These are phyloP conservation scores for Oxytorus armatus DNA, from an alignment of 2,888 invertebrate species.

Conservation along the genomic window DNA sequence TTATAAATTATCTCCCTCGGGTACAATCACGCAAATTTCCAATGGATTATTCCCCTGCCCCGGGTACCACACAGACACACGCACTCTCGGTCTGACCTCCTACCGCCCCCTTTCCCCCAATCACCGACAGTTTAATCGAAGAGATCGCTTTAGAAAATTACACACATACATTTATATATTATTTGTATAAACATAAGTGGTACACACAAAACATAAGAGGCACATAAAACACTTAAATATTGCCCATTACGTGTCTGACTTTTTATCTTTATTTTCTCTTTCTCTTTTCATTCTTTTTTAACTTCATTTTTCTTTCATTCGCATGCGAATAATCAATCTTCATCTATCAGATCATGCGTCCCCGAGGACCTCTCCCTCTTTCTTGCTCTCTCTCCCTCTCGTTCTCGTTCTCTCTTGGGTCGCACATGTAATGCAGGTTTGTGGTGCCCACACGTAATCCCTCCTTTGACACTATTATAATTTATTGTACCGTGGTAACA, in stretches of 20 bases:
- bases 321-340: conserved; percentile 57
- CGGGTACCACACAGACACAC: not conserved
- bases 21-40: conserved; percentile 9
- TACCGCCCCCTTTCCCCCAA: not conserved
- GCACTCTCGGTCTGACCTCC: conserved; percentile 1
- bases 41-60: conserved; percentile 2
- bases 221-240: conserved; percentile 18
- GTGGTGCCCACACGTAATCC: not conserved
- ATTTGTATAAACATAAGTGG: not conserved
- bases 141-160: conserved; percentile 30
- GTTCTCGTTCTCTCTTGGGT: conserved; percentile 9
- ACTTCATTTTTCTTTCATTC: conserved; percentile 32
- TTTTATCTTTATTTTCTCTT: conserved; percentile 1
- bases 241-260: conserved; percentile 12
- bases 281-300: not conserved
- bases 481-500: conserved; percentile 21
- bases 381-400: conserved; percentile 1
- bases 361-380: conserved; percentile 14
- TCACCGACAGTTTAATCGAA: conserved; percentile 17
- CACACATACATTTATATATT: not conserved
- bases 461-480: conserved; percentile 17
- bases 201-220: not conserved
- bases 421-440: conserved; percentile 8
- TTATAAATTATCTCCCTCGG: conserved; percentile 35
- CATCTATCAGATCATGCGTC: conserved; percentile 41